Conservation (phyloP, 2,797 vertebrate species). For the Poeciliopsis paucimaculata region DNA sequence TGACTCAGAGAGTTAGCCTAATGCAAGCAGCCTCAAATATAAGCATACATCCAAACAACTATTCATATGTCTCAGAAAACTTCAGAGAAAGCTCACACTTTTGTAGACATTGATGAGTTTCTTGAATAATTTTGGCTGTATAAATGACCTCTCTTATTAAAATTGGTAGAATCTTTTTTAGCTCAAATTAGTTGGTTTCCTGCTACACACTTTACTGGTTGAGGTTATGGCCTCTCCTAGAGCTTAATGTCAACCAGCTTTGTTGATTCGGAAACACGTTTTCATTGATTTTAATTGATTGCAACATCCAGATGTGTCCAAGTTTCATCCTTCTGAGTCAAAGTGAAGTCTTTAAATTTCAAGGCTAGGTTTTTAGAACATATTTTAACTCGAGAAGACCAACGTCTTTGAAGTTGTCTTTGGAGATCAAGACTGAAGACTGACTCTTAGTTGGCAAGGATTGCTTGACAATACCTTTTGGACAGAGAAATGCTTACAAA, state of each 20-base stretch:
- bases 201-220: background rate
- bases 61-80: background rate
- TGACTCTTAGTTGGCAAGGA: background rate
- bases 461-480: background rate
- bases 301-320: slow-evolving; percentile 2
- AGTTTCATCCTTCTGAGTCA: background rate
- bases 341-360: background rate
- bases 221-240: background rate
- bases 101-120: background rate
- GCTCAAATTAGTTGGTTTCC: background rate
- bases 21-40: background rate
- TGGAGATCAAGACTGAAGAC: background rate
- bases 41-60: background rate
- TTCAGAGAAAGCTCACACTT: background rate
- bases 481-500: background rate
- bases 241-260: background rate
- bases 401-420: background rate
- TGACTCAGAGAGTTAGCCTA: background rate
- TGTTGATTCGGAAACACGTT: background rate
- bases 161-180: background rate
- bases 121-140: background rate
- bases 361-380: background rate
- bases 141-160: background rate
- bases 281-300: background rate
- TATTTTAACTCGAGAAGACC: background rate